Percentiles rank a stretch among this genome's conserved stretches.
phyloP scores from a whole-genome alignment of 2,888 invertebrate genomes.

The Sepioteuthis lessoniana region DNA sequence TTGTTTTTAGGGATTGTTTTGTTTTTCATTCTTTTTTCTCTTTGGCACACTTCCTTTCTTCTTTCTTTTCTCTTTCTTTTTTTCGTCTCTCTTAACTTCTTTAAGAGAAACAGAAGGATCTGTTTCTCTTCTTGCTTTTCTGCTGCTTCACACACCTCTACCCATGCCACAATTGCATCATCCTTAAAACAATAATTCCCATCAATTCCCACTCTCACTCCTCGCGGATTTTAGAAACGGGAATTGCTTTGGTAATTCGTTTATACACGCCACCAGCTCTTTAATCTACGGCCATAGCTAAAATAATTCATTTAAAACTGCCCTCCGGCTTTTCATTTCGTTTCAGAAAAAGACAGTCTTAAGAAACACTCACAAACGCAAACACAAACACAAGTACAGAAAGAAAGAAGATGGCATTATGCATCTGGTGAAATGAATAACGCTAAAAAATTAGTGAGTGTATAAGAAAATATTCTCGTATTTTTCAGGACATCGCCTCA shows the following conservation, averaged over 20 bases:
- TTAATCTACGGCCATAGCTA: conserved; percentile 14
- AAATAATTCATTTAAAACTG: conserved; percentile 16
- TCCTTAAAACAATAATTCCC: not conserved
- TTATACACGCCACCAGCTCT: not conserved
- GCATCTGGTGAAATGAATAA: no score
- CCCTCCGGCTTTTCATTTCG: not conserved
- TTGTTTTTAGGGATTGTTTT: no score
- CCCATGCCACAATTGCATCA: not conserved
- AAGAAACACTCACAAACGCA: not conserved
- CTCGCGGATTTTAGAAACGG: not conserved
- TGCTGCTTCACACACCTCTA: not conserved
- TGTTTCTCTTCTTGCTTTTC: no score
- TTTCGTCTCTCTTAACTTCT: no score
- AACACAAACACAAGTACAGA: not conserved
- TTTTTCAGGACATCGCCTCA: no score
- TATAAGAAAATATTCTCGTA: no score
- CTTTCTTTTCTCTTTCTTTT: no score
- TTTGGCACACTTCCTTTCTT: no score
- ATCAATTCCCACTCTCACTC: not conserved
- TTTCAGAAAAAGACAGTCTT: not conserved
- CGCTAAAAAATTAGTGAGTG: no score
- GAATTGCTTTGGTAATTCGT: not conserved
- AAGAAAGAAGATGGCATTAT: no score
- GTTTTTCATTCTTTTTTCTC: no score
- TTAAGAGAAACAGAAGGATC: no score